Evolutionary conservation across 2,797 vertebrate genomes (phyloP).

Genomic region (Notoglanidium macrostoma): DNA sequence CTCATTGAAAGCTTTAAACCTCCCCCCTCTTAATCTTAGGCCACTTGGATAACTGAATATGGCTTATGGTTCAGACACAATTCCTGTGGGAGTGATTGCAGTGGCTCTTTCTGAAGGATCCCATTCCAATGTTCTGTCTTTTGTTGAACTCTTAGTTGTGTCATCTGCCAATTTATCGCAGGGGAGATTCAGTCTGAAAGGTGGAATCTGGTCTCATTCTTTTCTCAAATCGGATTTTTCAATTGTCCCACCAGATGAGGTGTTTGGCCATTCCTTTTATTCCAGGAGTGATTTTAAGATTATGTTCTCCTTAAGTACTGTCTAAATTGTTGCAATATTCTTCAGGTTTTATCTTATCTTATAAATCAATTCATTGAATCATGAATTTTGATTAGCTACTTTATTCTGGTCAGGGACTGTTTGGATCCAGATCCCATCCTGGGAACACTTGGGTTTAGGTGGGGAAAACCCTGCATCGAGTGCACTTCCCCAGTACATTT

Average conservation of each 20-base stretch:
- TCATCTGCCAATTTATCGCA: constrained; percentile 79
- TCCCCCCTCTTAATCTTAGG: constrained; percentile 72
- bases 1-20: constrained; percentile 68
- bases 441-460: neutral
- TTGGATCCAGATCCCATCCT: neutral
- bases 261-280: neutral
- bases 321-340: neutral
- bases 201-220: constrained; percentile 52
- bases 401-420: no score
- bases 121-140: constrained; percentile 76
- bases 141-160: constrained; percentile 78
- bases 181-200: constrained; percentile 76
- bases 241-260: constrained; percentile 23
- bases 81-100: constrained; percentile 72
- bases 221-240: constrained; percentile 39
- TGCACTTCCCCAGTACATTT: neutral
- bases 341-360: neutral
- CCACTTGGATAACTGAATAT: constrained; percentile 70
- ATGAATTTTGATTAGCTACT: neutral
- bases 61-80: constrained; percentile 72
- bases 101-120: constrained; percentile 71
- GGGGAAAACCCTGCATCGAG: neutral
- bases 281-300: constrained; percentile 2
- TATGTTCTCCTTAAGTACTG: neutral
- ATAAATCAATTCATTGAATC: neutral